Evolutionary conservation across 2,888 invertebrate genomes (phyloP).

Genomic region (Therioaphis trifolii): DNA sequence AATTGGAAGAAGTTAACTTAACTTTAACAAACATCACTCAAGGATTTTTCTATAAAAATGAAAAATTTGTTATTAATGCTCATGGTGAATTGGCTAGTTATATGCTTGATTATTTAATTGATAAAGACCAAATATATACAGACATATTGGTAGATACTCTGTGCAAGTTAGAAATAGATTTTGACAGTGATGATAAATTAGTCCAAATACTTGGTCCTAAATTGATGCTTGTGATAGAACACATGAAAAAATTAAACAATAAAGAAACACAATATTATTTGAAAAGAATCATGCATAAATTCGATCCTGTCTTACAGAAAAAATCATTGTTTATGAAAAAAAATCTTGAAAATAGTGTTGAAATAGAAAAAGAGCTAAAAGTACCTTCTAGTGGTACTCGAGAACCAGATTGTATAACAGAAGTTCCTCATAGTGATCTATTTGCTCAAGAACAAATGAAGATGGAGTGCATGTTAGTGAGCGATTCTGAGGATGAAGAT

Average conservation of each 20-base stretch:
- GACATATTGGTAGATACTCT: constrained; percentile 39
- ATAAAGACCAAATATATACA: constrained; percentile 30
- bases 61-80: constrained; percentile 35
- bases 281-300: constrained; percentile 44
- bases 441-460: constrained; percentile 27
- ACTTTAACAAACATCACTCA: constrained; percentile 34
- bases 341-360: background rate
- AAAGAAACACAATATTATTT: constrained; percentile 22
- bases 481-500: background rate
- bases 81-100: constrained; percentile 46
- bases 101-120: constrained; percentile 54
- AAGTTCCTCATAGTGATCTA: constrained; percentile 24
- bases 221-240: constrained; percentile 28
- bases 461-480: accelerated
- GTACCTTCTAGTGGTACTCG: background rate
- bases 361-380: background rate
- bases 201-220: background rate
- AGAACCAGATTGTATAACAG: background rate
- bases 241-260: constrained; percentile 2
- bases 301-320: constrained; percentile 24
- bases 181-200: constrained; percentile 10
- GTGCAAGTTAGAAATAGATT: constrained; percentile 37
- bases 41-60: constrained; percentile 19
- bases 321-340: background rate
- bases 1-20: constrained; percentile 25